These are phyloP conservation scores for Caracal caracal DNA, from an alignment of 2,113 vertebrate species.

Conservation along the genomic window DNA sequence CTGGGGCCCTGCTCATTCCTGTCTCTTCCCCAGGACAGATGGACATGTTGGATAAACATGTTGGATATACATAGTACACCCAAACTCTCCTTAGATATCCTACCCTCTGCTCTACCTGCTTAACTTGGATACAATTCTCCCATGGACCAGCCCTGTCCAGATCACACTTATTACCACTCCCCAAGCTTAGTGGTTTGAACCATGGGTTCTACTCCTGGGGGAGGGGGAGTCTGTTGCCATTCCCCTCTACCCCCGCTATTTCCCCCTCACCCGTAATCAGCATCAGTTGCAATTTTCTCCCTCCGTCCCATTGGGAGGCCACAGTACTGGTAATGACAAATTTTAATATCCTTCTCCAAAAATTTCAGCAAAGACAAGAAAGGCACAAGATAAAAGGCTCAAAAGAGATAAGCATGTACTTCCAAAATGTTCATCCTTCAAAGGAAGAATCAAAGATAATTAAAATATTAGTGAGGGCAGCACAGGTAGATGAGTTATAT, in stretches of 20 bases:
- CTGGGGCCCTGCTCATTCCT: neutral
- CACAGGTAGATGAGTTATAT: neutral
- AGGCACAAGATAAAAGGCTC: slow-evolving; percentile 41
- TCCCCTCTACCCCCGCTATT: neutral
- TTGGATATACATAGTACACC: neutral
- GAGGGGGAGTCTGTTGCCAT: neutral
- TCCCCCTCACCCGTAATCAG: neutral
- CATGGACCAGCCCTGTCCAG: neutral
- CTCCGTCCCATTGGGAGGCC: neutral
- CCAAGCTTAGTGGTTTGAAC: neutral
- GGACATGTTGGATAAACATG: neutral
- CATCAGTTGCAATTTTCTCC: neutral
- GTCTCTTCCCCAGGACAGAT: slow-evolving; percentile 1
- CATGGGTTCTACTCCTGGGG: neutral
- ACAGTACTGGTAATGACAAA: neutral
- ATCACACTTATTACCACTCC: neutral
- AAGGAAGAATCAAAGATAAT: slow-evolving; percentile 53
- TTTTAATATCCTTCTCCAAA: slow-evolving; percentile 48
- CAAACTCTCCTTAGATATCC: neutral
- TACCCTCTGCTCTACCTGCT: neutral
- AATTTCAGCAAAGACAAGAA: slow-evolving; percentile 2
- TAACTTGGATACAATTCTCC: neutral
- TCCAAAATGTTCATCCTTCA: slow-evolving; percentile 50
- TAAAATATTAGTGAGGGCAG: slow-evolving; percentile 32
- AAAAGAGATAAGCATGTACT: slow-evolving; percentile 26